Evolutionary conservation across 2,797 vertebrate genomes (phyloP).

Genomic region (Peromyscus attwateri): DNA sequence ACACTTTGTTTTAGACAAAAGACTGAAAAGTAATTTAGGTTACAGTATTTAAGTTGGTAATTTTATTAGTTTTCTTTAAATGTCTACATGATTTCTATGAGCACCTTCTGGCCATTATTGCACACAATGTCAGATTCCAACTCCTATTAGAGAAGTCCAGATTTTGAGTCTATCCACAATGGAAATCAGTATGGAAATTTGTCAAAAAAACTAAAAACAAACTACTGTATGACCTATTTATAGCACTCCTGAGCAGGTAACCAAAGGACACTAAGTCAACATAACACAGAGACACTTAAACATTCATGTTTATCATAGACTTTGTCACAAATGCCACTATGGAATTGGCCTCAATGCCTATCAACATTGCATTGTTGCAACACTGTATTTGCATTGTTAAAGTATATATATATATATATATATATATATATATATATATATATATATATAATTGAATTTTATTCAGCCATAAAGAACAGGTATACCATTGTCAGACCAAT

Average conservation of each 20-base stretch:
- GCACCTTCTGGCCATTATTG: too few relatives aligned
- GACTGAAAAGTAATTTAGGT: not conserved
- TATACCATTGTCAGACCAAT: not conserved
- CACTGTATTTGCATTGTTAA: not conserved
- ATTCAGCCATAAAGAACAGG: not conserved
- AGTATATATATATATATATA: not conserved
- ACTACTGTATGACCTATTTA: not conserved
- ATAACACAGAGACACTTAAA: not conserved
- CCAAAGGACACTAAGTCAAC: not conserved
- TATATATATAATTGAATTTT: not conserved
- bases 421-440: not conserved
- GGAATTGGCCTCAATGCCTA: not conserved
- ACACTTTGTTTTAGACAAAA: not conserved
- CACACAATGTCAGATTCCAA: not conserved
- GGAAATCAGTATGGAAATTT: not conserved
- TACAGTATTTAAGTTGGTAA: not conserved
- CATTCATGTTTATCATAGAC: not conserved
- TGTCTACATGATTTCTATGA: not conserved
- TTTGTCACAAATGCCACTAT: not conserved
- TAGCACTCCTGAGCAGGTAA: not conserved
- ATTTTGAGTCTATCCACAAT: not conserved
- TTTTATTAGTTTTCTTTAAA: conserved; percentile 10
- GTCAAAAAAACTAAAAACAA: not conserved
- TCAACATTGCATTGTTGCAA: not conserved
- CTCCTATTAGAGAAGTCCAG: not conserved